These are phyloP conservation scores for Malthinus flaveolus DNA, from an alignment of 2,888 invertebrate species.

Conservation along the genomic window DNA sequence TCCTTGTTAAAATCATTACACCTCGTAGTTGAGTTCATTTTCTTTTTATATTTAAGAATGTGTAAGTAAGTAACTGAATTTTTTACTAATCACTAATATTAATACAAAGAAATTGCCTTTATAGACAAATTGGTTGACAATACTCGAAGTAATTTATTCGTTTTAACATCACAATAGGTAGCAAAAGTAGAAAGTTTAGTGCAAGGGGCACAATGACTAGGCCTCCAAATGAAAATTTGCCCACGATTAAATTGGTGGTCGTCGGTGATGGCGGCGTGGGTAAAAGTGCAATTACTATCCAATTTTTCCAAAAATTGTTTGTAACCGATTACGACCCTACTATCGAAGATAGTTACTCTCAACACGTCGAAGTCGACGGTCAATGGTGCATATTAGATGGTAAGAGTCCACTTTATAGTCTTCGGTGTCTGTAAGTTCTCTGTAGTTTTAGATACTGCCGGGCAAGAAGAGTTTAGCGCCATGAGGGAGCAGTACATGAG, in stretches of 20 bases:
- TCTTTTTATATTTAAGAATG: not conserved
- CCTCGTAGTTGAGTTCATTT: not conserved
- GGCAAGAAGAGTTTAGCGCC: constrained; percentile 94
- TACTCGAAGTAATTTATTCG: constrained; percentile 23
- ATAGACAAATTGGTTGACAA: constrained; percentile 38
- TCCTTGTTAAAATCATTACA: constrained; percentile 1
- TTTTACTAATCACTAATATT: too few relatives aligned
- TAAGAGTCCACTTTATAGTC: constrained; percentile 47
- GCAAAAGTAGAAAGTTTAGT: constrained; percentile 43
- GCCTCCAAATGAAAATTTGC: constrained; percentile 73
- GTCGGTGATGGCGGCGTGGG: constrained; percentile 95
- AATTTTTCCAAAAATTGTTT: constrained; percentile 93
- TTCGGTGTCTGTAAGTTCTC: constrained; percentile 24
- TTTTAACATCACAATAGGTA: constrained; percentile 43
- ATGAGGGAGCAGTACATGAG: constrained; percentile 94
- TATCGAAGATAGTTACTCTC: constrained; percentile 93
- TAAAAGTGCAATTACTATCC: constrained; percentile 95
- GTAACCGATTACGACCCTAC: constrained; percentile 96
- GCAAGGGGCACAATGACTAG: constrained; percentile 61
- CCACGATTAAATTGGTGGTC: constrained; percentile 86
- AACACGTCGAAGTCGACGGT: constrained; percentile 91
- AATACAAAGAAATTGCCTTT: constrained; percentile 1
- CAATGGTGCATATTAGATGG: constrained; percentile 91
- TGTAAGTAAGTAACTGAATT: constrained; percentile 10
- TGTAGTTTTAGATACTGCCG: constrained; percentile 89